Conservation (phyloP, 2,113 vertebrate species). For the Prionailurus viverrinus region DNA sequence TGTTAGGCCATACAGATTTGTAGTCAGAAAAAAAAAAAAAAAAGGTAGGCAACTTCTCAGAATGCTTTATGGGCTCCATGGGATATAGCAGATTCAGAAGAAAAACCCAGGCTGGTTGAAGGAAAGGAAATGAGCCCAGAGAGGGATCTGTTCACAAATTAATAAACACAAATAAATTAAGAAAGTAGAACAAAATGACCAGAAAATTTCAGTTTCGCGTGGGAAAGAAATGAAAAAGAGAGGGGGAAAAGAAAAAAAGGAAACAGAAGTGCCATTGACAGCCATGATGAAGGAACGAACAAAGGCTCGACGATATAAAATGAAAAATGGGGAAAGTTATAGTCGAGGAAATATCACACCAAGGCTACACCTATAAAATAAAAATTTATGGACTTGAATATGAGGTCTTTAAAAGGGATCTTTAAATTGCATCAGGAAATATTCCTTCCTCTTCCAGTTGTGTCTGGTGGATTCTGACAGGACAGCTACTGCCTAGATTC, state of each 20-base stretch:
- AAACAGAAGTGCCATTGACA: not conserved
- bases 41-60: not conserved
- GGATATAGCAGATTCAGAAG: not conserved
- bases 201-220: not conserved
- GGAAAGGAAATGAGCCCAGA: conserved; percentile 13
- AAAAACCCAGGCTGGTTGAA: not conserved
- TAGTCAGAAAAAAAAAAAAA: not conserved
- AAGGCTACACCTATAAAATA: conserved; percentile 34
- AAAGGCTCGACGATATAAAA: not conserved
- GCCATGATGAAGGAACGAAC: not conserved
- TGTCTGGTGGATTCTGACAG: not conserved
- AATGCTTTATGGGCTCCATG: not conserved
- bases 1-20: not conserved
- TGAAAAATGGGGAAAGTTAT: not conserved
- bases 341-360: not conserved
- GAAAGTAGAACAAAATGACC: conserved; percentile 23
- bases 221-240: not conserved
- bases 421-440: conserved; percentile 41
- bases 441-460: conserved; percentile 26
- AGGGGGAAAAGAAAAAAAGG: not conserved
- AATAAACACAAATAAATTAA: not conserved
- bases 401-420: not conserved
- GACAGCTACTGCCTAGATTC: not conserved
- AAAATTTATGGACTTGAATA: conserved; percentile 52
- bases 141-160: not conserved